phyloP scores from a whole-genome alignment of 1,140 invertebrate genomes.

The Drosophila nebulosa region DNA sequence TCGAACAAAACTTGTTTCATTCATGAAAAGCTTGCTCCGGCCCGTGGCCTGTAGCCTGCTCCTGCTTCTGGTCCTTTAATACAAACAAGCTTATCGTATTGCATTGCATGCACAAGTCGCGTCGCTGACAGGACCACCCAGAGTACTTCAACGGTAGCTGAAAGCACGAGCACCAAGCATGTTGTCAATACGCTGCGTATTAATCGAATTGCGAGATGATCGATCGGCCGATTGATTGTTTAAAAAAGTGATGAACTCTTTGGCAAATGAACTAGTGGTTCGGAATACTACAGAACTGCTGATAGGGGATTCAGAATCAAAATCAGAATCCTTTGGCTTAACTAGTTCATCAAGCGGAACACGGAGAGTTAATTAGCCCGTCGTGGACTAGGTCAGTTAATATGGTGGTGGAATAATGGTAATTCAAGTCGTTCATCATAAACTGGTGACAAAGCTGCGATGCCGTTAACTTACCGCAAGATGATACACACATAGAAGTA shows the following conservation, averaged over 20 bases:
- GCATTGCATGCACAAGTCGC: slow-evolving; percentile 1
- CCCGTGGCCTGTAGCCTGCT: not conserved
- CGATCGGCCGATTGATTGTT: too few species aligned
- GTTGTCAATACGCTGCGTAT: not conserved
- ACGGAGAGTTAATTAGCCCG: slow-evolving; percentile 36
- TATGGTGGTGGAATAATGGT: slow-evolving; percentile 14
- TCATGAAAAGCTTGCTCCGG: not conserved
- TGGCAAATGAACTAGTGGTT: too few species aligned
- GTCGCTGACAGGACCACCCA: slow-evolving; percentile 40
- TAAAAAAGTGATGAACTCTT: too few species aligned
- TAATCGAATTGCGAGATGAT: not conserved
- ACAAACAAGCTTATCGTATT: slow-evolving; percentile 21
- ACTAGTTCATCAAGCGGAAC: not conserved
- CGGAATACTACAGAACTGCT: too few species aligned
- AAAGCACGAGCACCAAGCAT: not conserved
- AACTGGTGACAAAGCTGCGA: slow-evolving; percentile 66
- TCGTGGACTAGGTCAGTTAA: not conserved
- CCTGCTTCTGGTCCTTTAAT: not conserved
- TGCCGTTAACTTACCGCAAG: slow-evolving; percentile 60
- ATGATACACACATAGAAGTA: slow-evolving; percentile 26
- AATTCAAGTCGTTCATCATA: slow-evolving; percentile 68
- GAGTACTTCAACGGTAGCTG: slow-evolving; percentile 9
- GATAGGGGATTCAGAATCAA: too few species aligned
- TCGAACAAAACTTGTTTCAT: not conserved
- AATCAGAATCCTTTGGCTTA: not conserved